Evolutionary conservation across 1,140 invertebrate species (phyloP).

Genomic region (Pogonomyrmex californicus): DNA sequence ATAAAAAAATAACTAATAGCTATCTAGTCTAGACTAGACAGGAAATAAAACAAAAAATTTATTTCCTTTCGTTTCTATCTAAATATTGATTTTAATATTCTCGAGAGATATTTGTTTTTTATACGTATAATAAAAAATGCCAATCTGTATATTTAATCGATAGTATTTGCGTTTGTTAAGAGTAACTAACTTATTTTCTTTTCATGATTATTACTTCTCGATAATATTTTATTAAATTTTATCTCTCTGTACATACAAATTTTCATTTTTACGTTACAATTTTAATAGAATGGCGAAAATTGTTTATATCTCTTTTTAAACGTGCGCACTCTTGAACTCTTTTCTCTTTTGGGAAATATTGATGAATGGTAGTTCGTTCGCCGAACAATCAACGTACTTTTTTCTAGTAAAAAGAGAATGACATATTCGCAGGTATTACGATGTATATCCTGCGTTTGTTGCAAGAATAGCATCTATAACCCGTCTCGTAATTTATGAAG

Average conservation of each 20-base stretch:
- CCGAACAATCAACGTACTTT: background rate
- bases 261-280: background rate
- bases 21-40: too few relatives aligned
- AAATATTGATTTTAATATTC: background rate
- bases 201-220: background rate
- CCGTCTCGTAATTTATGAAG: constrained; percentile 64
- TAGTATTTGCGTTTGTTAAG: background rate
- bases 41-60: too few relatives aligned
- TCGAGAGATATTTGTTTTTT: constrained; percentile 16
- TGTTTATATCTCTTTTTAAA: constrained; percentile 10
- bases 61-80: too few relatives aligned
- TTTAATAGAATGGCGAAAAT: constrained; percentile 6
- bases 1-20: too few relatives aligned
- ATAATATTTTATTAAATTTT: background rate
- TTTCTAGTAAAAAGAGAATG: background rate
- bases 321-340: background rate
- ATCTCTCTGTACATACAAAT: background rate
- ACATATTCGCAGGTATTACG: constrained; percentile 2
- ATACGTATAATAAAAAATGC: background rate
- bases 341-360: constrained; percentile 41
- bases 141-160: background rate
- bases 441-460: background rate
- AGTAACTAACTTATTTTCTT: background rate
- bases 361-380: constrained; percentile 50
- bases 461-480: constrained; percentile 36